Evolutionary conservation across 37 sponge, comb jelly and placozoan genomes (phyloP).

Genomic region (Lycopodina hypogea): DNA sequence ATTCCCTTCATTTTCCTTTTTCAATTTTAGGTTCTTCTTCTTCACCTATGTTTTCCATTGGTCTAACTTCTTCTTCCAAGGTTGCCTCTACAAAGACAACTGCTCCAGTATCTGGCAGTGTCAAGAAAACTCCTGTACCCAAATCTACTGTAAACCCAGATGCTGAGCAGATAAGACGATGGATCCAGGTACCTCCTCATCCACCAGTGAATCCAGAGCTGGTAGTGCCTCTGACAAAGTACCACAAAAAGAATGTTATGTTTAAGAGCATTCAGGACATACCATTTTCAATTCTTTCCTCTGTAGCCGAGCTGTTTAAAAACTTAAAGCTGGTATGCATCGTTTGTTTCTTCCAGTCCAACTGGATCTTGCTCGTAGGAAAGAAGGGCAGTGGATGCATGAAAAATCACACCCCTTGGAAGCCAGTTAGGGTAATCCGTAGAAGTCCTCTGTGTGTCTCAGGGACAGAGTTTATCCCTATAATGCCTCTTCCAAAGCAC

Average conservation of each 20-base stretch:
- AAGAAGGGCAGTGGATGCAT: constrained; percentile 7
- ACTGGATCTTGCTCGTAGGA: not conserved
- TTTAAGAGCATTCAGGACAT: constrained; percentile 17
- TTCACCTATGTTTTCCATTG: no score
- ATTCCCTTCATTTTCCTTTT: no score
- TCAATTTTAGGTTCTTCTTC: no score
- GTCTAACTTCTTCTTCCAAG: no score
- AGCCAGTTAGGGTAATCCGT: constrained; percentile 46
- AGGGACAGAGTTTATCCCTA: constrained; percentile 19
- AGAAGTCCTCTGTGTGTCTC: constrained; percentile 34
- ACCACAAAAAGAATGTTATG: constrained; percentile 5
- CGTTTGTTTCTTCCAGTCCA: constrained; percentile 45
- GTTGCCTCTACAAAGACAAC: no score
- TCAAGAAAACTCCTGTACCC: no score
- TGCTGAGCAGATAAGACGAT: no score
- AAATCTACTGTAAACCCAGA: no score
- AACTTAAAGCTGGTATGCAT: constrained; percentile 31
- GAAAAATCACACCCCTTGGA: constrained; percentile 36
- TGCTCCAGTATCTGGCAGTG: no score
- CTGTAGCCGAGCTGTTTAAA: constrained; percentile 45
- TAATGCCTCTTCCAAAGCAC: constrained; percentile 55
- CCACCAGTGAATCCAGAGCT: no score
- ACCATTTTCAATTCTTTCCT: constrained; percentile 27
- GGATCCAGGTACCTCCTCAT: no score
- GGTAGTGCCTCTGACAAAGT: not conserved